Evolutionary conservation across 2,888 invertebrate genomes (phyloP).

Genomic region (Drosophila planitibia): DNA sequence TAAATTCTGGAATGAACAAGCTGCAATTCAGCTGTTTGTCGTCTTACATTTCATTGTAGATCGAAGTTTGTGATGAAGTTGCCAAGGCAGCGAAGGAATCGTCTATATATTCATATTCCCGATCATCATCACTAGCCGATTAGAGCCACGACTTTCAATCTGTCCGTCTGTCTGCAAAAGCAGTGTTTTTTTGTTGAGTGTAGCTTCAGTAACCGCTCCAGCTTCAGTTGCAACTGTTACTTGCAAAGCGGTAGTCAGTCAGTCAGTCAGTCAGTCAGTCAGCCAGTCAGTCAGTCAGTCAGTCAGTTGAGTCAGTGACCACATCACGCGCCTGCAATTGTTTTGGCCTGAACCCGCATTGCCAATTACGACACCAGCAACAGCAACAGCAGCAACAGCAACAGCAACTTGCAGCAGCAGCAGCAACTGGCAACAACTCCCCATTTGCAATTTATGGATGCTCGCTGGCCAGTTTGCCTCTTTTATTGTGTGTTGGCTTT

Average conservation of each 20-base stretch:
- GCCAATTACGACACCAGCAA: conserved; percentile 81
- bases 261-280: conserved; percentile 46
- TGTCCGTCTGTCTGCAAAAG: no score
- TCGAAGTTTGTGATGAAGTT: neutral
- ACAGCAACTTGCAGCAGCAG: conserved; percentile 51
- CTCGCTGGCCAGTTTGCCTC: conserved; percentile 38
- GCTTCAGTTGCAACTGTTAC: conserved; percentile 7
- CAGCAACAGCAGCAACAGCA: conserved; percentile 17
- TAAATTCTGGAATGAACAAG: neutral
- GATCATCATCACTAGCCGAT: neutral
- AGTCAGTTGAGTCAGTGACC: conserved; percentile 59
- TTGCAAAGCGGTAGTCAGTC: conserved; percentile 32
- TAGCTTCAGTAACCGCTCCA: conserved; percentile 6
- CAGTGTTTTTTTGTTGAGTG: neutral
- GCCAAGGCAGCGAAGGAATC: neutral
- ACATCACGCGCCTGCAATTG: conserved; percentile 75
- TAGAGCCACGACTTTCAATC: neutral
- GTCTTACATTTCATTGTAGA: neutral
- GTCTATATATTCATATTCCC: neutral
- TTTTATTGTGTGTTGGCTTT: conserved; percentile 53
- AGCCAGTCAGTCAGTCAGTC: conserved; percentile 42
- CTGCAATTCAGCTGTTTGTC: neutral
- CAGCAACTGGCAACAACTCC: conserved; percentile 54
- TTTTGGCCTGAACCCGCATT: conserved; percentile 72
- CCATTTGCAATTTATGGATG: conserved; percentile 74